Conservation (phyloP, 1,140 invertebrate species). For the Euwallacea similis region DNA sequence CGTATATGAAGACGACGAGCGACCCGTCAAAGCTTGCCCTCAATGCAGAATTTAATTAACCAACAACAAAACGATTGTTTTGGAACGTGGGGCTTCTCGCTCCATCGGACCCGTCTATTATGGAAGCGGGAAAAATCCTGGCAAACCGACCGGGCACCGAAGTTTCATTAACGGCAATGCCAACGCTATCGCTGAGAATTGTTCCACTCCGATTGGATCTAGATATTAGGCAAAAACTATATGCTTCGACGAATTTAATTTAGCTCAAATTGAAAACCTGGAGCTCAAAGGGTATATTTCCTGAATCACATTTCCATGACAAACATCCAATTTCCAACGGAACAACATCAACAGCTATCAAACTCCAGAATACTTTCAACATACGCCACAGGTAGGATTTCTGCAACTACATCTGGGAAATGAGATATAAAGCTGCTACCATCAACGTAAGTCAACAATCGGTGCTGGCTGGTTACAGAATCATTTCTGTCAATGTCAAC, state of each 20-base stretch:
- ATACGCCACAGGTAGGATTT: too few species aligned
- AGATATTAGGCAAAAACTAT: neutral
- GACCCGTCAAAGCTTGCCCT: neutral
- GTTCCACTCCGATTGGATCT: conserved; percentile 10
- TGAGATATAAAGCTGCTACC: too few species aligned
- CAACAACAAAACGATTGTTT: conserved; percentile 8
- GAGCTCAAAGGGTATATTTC: neutral
- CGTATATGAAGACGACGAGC: neutral
- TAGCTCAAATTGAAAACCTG: conserved; percentile 11
- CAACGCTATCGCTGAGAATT: conserved; percentile 13
- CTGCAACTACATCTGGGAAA: too few species aligned
- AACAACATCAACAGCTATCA: too few species aligned
- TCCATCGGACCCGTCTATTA: neutral
- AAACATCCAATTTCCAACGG: too few species aligned
- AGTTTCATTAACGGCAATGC: conserved; percentile 16
- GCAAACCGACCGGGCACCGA: neutral
- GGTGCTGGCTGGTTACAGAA: too few species aligned
- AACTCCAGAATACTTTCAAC: too few species aligned
- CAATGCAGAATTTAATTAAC: neutral
- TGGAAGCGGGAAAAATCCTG: conserved; percentile 10
- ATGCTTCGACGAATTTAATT: conserved; percentile 7
- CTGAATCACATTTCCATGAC: too few species aligned
- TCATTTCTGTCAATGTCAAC: too few species aligned
- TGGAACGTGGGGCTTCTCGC: conserved; percentile 4
- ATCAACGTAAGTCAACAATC: too few species aligned